These are phyloP conservation scores for Eubasilissa splendida DNA, from an alignment of 2,888 invertebrate genomes.

Conservation along the genomic window DNA sequence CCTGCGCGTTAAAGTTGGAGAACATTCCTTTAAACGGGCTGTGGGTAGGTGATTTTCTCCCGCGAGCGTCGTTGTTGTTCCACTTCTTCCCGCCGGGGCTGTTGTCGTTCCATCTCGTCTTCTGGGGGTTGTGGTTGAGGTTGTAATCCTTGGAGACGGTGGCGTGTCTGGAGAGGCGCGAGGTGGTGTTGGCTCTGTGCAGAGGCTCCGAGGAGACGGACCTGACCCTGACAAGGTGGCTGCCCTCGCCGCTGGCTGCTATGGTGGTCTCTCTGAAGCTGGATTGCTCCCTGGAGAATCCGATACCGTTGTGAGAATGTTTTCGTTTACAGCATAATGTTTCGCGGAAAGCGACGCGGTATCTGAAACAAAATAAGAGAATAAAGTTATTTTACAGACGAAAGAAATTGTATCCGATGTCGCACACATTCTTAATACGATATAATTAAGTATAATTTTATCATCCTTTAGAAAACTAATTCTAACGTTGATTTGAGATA, in stretches of 20 bases:
- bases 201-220: constrained; percentile 60
- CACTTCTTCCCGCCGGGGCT: constrained; percentile 45
- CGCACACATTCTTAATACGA: not conserved
- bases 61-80: constrained; percentile 37
- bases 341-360: constrained; percentile 84
- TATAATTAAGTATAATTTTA: no score
- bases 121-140: constrained; percentile 43
- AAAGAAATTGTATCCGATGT: not conserved
- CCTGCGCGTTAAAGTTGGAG: constrained; percentile 45
- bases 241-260: constrained; percentile 68
- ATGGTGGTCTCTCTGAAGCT: constrained; percentile 76
- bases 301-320: constrained; percentile 69
- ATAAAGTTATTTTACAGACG: not conserved
- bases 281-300: constrained; percentile 74
- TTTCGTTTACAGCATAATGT: constrained; percentile 78
- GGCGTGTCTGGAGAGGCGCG: constrained; percentile 50
- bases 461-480: no score
- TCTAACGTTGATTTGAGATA: no score
- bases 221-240: constrained; percentile 68
- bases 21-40: constrained; percentile 47
- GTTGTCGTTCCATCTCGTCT: constrained; percentile 25
- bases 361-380: constrained; percentile 71
- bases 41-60: constrained; percentile 27
- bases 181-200: constrained; percentile 48
- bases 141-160: constrained; percentile 51